A percentile compares a stretch with the other conserved stretches of the same genome.
These are phyloP conservation scores for Seriola dumerili DNA, from an alignment of 2,113 vertebrate species.

Conservation along the genomic window DNA sequence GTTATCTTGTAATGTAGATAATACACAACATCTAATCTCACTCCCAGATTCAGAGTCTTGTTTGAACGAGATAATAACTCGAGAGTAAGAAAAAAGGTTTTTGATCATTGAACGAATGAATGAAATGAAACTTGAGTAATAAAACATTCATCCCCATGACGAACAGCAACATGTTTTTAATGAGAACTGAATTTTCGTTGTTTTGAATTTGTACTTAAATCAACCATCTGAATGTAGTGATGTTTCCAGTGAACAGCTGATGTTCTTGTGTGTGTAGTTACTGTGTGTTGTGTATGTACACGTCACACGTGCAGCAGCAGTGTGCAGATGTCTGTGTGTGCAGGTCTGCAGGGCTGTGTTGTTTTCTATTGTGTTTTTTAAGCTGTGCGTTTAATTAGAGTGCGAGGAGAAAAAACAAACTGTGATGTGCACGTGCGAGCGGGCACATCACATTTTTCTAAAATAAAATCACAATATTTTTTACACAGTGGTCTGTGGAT, in stretches of 20 bases:
- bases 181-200: too few species aligned
- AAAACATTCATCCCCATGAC: too few species aligned
- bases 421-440: slow-evolving; percentile 6
- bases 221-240: background rate
- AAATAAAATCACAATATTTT: slow-evolving; percentile 67
- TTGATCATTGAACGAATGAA: too few species aligned
- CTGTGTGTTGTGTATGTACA: background rate
- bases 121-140: too few species aligned
- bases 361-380: slow-evolving; percentile 56
- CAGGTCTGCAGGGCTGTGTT: background rate
- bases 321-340: background rate
- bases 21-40: too few species aligned
- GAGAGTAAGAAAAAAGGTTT: too few species aligned
- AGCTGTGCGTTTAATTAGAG: slow-evolving; percentile 2
- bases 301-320: too few species aligned
- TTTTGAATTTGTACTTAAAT: background rate
- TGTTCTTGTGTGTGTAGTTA: background rate
- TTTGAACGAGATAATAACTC: too few species aligned
- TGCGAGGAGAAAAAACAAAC: background rate
- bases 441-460: slow-evolving; percentile 49
- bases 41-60: too few species aligned
- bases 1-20: too few species aligned
- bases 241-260: background rate
- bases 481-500: slow-evolving; percentile 10
- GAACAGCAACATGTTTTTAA: too few species aligned